Conservation (phyloP, 2,797 vertebrate species). For the Ctenosaura bakeri region DNA sequence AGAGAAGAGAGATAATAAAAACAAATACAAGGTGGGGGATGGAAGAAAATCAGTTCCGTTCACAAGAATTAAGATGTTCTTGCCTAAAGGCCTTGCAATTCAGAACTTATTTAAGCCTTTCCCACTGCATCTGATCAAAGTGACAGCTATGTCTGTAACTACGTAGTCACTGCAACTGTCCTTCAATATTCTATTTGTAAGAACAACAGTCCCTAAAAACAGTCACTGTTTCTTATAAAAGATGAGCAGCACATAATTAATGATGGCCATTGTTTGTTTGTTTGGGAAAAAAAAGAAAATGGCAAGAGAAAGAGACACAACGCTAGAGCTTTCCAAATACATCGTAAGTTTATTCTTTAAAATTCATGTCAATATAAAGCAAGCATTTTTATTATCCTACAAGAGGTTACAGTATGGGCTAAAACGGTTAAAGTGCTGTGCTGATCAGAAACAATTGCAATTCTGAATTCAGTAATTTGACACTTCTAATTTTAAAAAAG, state of each 20-base stretch:
- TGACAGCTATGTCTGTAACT: slow-evolving; percentile 5
- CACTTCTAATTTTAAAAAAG: slow-evolving; percentile 40
- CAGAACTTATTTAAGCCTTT: slow-evolving; percentile 21
- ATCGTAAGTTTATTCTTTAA: slow-evolving; percentile 18
- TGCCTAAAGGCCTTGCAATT: slow-evolving; percentile 24
- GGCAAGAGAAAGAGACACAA: not conserved
- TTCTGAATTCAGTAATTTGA: slow-evolving; percentile 3
- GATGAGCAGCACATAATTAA: slow-evolving; percentile 11
- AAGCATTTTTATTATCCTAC: slow-evolving; percentile 38
- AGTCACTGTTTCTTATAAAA: not conserved
- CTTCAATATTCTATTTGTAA: not conserved
- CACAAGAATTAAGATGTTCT: not conserved
- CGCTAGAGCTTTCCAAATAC: not conserved
- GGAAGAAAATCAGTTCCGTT: not conserved
- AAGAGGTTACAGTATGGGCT: not conserved
- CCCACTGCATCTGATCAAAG: slow-evolving; percentile 1
- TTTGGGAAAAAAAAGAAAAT: not conserved
- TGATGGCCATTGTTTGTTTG: not conserved
- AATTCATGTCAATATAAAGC: slow-evolving; percentile 26
- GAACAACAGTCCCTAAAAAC: accelerated
- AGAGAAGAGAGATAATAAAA: not conserved
- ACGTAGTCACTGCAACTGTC: not conserved
- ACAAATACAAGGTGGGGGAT: not conserved
- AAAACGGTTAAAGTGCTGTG: not conserved
- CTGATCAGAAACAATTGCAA: not conserved